phyloP scores from a whole-genome alignment of 2,888 invertebrate genomes.

The Aquatica leii region DNA sequence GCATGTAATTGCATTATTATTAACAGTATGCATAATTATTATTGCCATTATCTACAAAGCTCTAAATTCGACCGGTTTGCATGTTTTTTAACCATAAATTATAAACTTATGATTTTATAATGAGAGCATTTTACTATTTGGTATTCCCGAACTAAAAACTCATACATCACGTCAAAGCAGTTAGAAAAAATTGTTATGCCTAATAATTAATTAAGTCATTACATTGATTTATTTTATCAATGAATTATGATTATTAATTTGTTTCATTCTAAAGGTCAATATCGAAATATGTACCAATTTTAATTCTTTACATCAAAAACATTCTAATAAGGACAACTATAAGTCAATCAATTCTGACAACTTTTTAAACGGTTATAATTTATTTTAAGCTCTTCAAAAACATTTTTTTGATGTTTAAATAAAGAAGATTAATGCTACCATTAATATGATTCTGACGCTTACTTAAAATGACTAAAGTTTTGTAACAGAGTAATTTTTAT shows the following conservation, averaged over 20 bases:
- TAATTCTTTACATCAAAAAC: conserved; percentile 1
- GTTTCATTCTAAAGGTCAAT: conserved; percentile 24
- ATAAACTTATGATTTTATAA: conserved; percentile 16
- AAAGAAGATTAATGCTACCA: conserved; percentile 11
- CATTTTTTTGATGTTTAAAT: conserved; percentile 6
- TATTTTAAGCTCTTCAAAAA: conserved; percentile 7
- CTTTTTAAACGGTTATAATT: conserved; percentile 11
- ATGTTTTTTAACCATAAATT: conserved; percentile 14
- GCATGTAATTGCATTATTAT: conserved; percentile 12
- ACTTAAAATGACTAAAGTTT: neutral
- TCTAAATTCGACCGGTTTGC: conserved; percentile 1
- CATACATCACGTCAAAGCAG: conserved; percentile 26
- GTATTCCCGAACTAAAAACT: conserved; percentile 14
- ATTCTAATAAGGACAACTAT: conserved; percentile 4
- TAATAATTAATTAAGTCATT: conserved; percentile 29
- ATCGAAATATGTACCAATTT: conserved; percentile 15
- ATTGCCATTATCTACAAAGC: too few relatives aligned
- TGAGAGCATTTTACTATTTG: conserved; percentile 19
- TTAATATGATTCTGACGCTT: conserved; percentile 8
- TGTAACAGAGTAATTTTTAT: too few relatives aligned
- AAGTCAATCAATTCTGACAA: conserved; percentile 15
- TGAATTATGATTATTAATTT: conserved; percentile 31
- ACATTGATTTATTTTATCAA: conserved; percentile 29
- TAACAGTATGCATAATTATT: too few relatives aligned
- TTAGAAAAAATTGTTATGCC: conserved; percentile 13